phyloP scores from a whole-genome alignment of 1,140 invertebrate species.

The Euura lappo region DNA sequence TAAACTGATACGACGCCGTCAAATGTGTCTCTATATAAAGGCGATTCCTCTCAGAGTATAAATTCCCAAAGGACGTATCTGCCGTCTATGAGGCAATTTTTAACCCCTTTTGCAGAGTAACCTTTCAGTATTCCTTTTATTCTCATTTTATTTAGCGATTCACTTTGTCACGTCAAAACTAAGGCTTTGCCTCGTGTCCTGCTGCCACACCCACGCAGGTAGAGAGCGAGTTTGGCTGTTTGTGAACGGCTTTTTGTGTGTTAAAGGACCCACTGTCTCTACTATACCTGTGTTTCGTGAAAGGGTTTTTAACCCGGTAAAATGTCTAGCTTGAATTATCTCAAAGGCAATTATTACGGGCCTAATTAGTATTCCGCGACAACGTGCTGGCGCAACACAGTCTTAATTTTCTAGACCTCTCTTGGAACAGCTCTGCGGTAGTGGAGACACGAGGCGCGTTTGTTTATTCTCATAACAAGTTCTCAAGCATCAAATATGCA shows the following conservation, averaged over 20 bases:
- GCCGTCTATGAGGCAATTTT: no score
- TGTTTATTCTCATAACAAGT: no score
- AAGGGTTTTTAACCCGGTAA: neutral
- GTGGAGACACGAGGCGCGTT: no score
- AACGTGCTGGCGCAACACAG: neutral
- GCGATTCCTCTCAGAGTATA: no score
- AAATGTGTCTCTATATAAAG: no score
- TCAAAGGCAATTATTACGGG: slow-evolving; percentile 1
- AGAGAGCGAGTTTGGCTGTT: neutral
- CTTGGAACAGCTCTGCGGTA: neutral
- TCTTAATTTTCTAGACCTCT: neutral
- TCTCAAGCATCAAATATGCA: no score
- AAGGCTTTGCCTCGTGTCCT: neutral
- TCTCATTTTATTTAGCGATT: neutral
- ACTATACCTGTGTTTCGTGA: neutral
- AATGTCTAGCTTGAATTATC: slow-evolving; percentile 4
- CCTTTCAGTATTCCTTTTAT: no score
- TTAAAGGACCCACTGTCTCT: neutral
- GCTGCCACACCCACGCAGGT: neutral
- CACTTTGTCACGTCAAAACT: neutral
- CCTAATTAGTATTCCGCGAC: neutral
- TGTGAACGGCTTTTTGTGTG: neutral
- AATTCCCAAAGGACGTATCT: no score
- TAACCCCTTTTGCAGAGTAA: no score
- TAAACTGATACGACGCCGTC: no score